phyloP scores from a whole-genome alignment of 1,140 invertebrate species.

The Nephila pilipes region DNA sequence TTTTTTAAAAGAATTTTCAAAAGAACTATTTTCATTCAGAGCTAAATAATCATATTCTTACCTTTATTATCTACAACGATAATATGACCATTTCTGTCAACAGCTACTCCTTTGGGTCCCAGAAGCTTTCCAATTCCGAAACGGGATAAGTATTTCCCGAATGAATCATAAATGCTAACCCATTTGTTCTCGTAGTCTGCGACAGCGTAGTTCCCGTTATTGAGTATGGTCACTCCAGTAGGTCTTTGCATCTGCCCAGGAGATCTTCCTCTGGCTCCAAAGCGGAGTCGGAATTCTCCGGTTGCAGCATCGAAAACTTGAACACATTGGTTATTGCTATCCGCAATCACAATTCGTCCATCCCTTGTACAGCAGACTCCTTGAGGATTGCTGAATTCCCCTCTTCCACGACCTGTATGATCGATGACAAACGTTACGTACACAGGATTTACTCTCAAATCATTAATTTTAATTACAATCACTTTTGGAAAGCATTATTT shows the following conservation, averaged over 20 bases:
- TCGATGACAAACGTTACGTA: neutral
- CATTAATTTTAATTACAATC: too few species aligned
- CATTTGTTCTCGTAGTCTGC: conserved; percentile 85
- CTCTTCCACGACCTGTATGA: conserved; percentile 82
- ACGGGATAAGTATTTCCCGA: conserved; percentile 84
- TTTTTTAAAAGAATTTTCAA: too few species aligned
- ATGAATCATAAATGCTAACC: conserved; percentile 83
- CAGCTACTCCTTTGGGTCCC: conserved; percentile 87
- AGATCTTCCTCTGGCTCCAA: conserved; percentile 66
- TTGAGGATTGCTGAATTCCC: conserved; percentile 85
- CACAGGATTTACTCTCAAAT: too few species aligned
- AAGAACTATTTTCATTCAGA: too few species aligned
- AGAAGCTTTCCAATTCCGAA: conserved; percentile 84
- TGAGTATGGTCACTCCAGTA: conserved; percentile 83
- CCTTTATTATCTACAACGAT: conserved; percentile 87
- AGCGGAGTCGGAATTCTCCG: conserved; percentile 78
- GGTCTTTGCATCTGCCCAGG: conserved; percentile 80
- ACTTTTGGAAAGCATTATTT: too few species aligned
- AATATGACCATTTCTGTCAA: conserved; percentile 93
- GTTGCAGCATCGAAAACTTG: conserved; percentile 81
- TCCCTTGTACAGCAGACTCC: conserved; percentile 81
- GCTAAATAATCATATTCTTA: conserved; percentile 79
- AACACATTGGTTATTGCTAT: conserved; percentile 85
- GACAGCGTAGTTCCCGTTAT: conserved; percentile 84
- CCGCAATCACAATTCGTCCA: conserved; percentile 83